These are phyloP conservation scores for Heliornis fulica DNA, from an alignment of 2,113 vertebrate genomes.

Conservation along the genomic window DNA sequence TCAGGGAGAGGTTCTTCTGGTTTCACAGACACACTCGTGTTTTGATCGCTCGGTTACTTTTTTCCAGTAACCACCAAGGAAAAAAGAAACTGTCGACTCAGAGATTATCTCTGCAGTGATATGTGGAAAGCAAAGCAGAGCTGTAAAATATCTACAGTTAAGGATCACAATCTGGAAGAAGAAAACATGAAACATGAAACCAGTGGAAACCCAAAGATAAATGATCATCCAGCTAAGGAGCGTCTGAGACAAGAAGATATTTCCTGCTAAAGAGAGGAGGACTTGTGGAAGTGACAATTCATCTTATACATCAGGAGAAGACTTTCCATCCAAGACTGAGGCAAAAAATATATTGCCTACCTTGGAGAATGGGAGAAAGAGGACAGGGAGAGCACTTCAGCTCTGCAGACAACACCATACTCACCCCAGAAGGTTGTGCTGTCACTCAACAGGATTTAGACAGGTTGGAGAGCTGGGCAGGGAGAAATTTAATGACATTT, in stretches of 20 bases:
- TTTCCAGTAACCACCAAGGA: conserved; percentile 17
- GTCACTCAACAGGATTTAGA: no score
- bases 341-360: neutral
- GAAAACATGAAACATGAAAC: conserved; percentile 61
- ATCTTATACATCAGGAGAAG: conserved; percentile 2
- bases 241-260: conserved; percentile 21
- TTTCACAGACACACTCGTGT: neutral
- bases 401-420: neutral
- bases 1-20: neutral
- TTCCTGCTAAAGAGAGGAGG: conserved; percentile 25
- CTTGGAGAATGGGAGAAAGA: neutral
- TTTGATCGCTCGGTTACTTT: conserved; percentile 6
- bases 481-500: no score
- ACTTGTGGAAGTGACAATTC: conserved; percentile 17
- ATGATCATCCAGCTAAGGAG: neutral
- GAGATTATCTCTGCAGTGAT: conserved; percentile 59
- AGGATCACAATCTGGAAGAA: conserved; percentile 55
- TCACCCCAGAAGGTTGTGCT: no score
- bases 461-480: no score
- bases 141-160: conserved; percentile 52
- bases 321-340: neutral
- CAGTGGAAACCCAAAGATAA: conserved; percentile 51
- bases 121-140: conserved; percentile 60
- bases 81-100: conserved; percentile 45
- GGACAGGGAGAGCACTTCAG: neutral